A percentile compares a stretch with the other conserved stretches of the same genome.
phyloP scores from a whole-genome alignment of 1,140 invertebrate species.

The Chrysopa pallens region DNA sequence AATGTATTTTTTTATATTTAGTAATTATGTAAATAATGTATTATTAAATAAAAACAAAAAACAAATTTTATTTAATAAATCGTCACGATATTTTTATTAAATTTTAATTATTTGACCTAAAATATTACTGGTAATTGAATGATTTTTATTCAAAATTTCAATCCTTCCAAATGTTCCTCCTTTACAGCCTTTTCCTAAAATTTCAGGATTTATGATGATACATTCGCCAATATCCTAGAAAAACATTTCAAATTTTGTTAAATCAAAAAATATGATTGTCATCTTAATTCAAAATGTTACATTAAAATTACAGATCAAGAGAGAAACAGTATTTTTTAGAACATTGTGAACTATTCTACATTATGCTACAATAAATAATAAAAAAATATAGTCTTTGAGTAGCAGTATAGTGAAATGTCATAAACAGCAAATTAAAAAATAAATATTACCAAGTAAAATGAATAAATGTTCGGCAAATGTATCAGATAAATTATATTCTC shows the following conservation, averaged over 20 bases:
- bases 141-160: not conserved
- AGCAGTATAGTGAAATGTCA: no score
- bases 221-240: slow-evolving; percentile 46
- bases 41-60: not conserved
- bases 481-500: no score
- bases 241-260: slow-evolving; percentile 2
- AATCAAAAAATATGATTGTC: not conserved
- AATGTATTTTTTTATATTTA: not conserved
- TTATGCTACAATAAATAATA: no score
- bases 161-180: slow-evolving; percentile 32
- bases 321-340: no score
- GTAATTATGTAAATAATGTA: not conserved
- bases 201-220: slow-evolving; percentile 63
- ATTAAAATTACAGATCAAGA: no score
- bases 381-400: no score
- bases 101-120: slow-evolving; percentile 1
- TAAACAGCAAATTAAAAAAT: no score
- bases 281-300: not conserved
- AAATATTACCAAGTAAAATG: no score
- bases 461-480: no score
- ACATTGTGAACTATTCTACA: no score
- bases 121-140: not conserved
- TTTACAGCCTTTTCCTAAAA: slow-evolving; percentile 43
- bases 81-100: not conserved
- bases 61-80: not conserved